Conservation (phyloP, 2,888 invertebrate genomes). For the Papilio elwesi region DNA sequence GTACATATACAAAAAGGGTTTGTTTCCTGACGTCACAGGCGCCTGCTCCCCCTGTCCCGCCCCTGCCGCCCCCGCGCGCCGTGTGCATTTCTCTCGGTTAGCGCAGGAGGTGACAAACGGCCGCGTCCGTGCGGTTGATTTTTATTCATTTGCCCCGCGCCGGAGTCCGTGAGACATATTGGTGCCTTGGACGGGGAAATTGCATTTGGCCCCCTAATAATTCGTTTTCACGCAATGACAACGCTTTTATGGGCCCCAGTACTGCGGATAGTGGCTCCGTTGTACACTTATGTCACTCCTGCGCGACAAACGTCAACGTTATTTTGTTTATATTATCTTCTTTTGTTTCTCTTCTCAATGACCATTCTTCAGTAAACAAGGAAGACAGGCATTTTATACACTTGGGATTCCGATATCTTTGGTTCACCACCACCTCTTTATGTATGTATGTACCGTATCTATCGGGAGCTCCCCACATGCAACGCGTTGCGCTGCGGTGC, state of each 20-base stretch:
- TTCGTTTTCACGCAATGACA: slow-evolving; percentile 58
- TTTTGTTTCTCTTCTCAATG: background rate
- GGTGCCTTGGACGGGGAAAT: slow-evolving; percentile 62
- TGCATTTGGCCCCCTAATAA: slow-evolving; percentile 62
- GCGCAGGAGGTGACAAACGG: slow-evolving; percentile 48
- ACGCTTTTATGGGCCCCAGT: slow-evolving; percentile 43
- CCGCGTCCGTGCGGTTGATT: slow-evolving; percentile 52
- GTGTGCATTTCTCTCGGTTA: slow-evolving; percentile 47
- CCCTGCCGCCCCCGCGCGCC: background rate
- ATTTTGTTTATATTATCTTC: background rate
- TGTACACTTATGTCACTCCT: slow-evolving; percentile 5
- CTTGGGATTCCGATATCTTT: too few species aligned
- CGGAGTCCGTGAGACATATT: slow-evolving; percentile 59
- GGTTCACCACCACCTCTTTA: too few species aligned
- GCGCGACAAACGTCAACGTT: background rate
- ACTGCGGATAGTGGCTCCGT: slow-evolving; percentile 9
- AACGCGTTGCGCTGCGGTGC: too few species aligned
- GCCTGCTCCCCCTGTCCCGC: background rate
- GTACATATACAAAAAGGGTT: background rate
- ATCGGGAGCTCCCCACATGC: too few species aligned
- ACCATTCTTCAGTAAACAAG: background rate
- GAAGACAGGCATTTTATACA: too few species aligned
- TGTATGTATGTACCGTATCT: too few species aligned
- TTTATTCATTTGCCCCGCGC: slow-evolving; percentile 54
- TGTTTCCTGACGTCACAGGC: background rate